These are phyloP conservation scores for Autographa gamma DNA, from an alignment of 2,888 invertebrate genomes.

Conservation along the genomic window DNA sequence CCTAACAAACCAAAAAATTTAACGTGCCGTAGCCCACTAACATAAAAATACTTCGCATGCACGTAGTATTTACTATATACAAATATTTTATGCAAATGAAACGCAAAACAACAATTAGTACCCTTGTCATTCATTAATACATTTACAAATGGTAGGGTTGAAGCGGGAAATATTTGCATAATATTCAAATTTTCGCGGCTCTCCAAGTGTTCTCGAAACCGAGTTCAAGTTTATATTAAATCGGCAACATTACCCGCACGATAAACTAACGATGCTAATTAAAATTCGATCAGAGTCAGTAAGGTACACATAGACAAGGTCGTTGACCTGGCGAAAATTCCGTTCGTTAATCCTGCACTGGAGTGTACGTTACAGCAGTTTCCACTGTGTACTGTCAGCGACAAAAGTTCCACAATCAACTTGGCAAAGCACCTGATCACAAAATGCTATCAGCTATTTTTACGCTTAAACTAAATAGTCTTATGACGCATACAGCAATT, in stretches of 20 bases:
- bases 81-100: neutral
- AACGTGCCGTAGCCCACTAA: too few relatives aligned
- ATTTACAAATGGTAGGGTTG: neutral
- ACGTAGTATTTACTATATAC: neutral
- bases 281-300: conserved; percentile 46
- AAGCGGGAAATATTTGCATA: neutral
- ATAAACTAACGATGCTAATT: conserved; percentile 40
- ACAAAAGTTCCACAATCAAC: neutral
- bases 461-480: too few relatives aligned
- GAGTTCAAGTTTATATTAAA: conserved; percentile 22
- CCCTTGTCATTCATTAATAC: neutral
- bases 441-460: neutral
- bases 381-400: conserved; percentile 36
- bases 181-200: conserved; percentile 14
- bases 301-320: conserved; percentile 35
- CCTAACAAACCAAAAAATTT: too few relatives aligned
- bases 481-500: neutral
- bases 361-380: conserved; percentile 48
- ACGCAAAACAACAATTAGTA: neutral
- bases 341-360: conserved; percentile 64
- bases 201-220: neutral
- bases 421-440: neutral
- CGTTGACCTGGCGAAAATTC: conserved; percentile 61
- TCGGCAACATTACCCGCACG: conserved; percentile 21
- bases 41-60: neutral